Conservation (phyloP, 2,888 invertebrate genomes). For the Ctenicera cuprea region DNA sequence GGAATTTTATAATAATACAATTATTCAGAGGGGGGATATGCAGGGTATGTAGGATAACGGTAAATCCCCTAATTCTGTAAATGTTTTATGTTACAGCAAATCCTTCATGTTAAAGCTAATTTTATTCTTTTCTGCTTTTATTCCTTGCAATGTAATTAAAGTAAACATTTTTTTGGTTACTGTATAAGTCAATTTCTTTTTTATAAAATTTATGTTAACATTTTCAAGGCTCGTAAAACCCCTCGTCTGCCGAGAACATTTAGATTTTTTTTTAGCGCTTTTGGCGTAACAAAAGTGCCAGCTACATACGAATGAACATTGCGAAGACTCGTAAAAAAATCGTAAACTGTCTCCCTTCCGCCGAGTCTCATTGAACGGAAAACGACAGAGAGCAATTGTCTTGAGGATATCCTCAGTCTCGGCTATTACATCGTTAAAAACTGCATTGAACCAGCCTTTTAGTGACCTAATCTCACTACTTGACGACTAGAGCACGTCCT, state of each 20-base stretch:
- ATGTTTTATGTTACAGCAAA: too few species aligned
- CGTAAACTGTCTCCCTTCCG: slow-evolving; percentile 26
- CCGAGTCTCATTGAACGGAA: slow-evolving; percentile 43
- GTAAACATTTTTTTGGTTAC: neutral
- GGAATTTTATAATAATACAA: too few species aligned
- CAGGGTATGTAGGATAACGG: too few species aligned
- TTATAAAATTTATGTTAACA: slow-evolving; percentile 11
- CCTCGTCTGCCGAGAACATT: neutral
- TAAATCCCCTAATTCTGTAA: too few species aligned
- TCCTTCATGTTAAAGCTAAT: too few species aligned
- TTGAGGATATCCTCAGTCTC: slow-evolving; percentile 52
- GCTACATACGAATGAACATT: neutral
- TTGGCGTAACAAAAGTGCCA: neutral
- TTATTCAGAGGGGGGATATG: too few species aligned
- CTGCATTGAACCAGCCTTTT: slow-evolving; percentile 50
- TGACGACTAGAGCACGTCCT: slow-evolving; percentile 46
- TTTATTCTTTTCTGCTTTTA: too few species aligned
- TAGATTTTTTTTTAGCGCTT: slow-evolving; percentile 12
- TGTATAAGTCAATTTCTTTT: neutral
- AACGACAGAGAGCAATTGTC: slow-evolving; percentile 47
- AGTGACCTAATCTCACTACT: slow-evolving; percentile 53
- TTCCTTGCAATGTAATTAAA: neutral
- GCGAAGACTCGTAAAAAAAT: slow-evolving; percentile 22
- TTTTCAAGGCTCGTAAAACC: slow-evolving; percentile 9
- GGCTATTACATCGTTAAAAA: slow-evolving; percentile 50